These are phyloP conservation scores for Rhyacophila evoluta DNA, from an alignment of 2,888 invertebrate species.

Conservation along the genomic window DNA sequence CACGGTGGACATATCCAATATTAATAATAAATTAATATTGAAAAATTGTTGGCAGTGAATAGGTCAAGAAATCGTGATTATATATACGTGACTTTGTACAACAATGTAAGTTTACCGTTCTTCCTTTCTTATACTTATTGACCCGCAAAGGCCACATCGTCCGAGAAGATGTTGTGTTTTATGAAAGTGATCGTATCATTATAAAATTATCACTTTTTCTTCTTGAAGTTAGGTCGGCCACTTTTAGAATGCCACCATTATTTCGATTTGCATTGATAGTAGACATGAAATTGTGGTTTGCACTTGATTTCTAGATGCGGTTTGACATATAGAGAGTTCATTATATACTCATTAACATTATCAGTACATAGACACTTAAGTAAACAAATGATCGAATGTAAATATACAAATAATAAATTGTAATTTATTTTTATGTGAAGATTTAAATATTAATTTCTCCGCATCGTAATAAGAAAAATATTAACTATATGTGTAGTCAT, in stretches of 20 bases:
- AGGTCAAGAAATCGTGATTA: neutral
- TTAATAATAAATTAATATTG: too few species aligned
- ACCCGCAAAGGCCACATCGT: conserved; percentile 1
- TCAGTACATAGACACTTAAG: too few species aligned
- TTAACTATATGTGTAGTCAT: too few species aligned
- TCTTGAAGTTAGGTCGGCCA: neutral
- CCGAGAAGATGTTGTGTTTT: neutral
- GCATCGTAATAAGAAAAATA: too few species aligned
- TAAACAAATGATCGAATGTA: too few species aligned
- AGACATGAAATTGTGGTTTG: neutral
- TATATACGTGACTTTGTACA: neutral
- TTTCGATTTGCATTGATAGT: neutral
- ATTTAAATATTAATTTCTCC: too few species aligned
- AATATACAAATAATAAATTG: too few species aligned
- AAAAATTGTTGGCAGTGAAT: too few species aligned
- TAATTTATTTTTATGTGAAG: too few species aligned
- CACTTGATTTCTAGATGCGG: neutral
- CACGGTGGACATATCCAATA: too few species aligned
- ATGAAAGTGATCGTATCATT: neutral
- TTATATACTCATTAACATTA: too few species aligned
- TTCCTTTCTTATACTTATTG: neutral
- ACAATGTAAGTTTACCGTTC: neutral
- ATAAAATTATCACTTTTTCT: neutral
- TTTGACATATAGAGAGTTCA: neutral
- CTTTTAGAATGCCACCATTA: neutral